phyloP scores from a whole-genome alignment of 2,797 vertebrate genomes.

The Erethizon dorsatum region DNA sequence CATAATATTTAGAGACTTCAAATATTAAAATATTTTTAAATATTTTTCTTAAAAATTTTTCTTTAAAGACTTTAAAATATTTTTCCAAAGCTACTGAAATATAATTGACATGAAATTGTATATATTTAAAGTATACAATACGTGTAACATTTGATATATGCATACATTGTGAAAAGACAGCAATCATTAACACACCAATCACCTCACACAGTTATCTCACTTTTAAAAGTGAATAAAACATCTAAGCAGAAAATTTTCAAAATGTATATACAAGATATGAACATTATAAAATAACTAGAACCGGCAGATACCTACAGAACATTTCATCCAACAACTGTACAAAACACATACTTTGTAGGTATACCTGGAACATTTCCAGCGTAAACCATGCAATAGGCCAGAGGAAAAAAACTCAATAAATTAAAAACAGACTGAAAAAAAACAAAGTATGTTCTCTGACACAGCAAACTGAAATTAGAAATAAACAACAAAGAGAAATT shows the following conservation, averaged over 20 bases:
- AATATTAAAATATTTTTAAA: not conserved
- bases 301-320: not conserved
- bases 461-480: not conserved
- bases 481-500: not conserved
- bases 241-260: not conserved
- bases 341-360: not conserved
- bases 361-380: not conserved
- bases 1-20: not conserved
- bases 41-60: too few relatives aligned
- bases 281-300: not conserved
- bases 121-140: not conserved
- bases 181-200: not conserved
- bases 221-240: not conserved
- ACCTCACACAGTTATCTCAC: not conserved
- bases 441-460: not conserved
- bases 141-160: not conserved
- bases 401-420: not conserved
- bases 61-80: not conserved
- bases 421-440: not conserved
- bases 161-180: not conserved
- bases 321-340: not conserved
- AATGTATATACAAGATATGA: not conserved
- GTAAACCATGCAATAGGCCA: not conserved
- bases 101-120: not conserved
- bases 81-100: not conserved